Base-by-base conservation (phyloP, 1,140 invertebrate genomes). In the Anadara kagoshimensis region DNA sequence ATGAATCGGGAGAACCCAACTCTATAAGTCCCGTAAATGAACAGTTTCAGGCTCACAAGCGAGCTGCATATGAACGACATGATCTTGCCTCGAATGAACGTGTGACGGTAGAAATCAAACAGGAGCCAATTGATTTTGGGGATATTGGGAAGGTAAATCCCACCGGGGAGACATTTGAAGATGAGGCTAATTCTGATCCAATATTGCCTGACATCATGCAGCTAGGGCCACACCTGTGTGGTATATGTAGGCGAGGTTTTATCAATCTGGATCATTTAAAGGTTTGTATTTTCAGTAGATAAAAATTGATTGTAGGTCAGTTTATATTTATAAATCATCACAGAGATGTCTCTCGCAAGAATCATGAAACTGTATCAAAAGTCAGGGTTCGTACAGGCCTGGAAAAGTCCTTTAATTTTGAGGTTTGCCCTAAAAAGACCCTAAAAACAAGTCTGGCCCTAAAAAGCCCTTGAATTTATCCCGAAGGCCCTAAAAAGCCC, bases 171-270 rank as follows among this genome's bases (percentile, higher is more conserved):
- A 51, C 54, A 14, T 29, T 45, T 45, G 59, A 47, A 12, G 62
- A 77, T 14, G 65, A 58, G 62, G 62, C 49, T 57, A 51, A n/a
- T 22, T 51, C 53, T 0, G 53, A 53, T 58, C 26, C 41, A 67
- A 2, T 14, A 43, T n/a, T 36, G 63, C 14, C 16, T 54, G 18
- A n/a, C 53, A 5, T 62, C 65, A 36, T 36, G 29, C 29, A 36
- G 29, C 29, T 36, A 36, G 57, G 72, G 10, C 71, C 78, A 12
- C 81, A 82, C 51, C 69, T 78, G 51, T 85, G 84, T 78, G 83
- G 79, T 5, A 76, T 85, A 14, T 85, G 84, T 62, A 53, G 76
- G 18, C 61, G 77, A 36, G 79, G 75, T 4, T 85, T 83, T 65
- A 65, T 75, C 22, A 75, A 73, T 43, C 47, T 85, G 0, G 64